These are phyloP conservation scores for Zygaena filipendulae DNA, from an alignment of 2,888 invertebrate species.

Conservation along the genomic window DNA sequence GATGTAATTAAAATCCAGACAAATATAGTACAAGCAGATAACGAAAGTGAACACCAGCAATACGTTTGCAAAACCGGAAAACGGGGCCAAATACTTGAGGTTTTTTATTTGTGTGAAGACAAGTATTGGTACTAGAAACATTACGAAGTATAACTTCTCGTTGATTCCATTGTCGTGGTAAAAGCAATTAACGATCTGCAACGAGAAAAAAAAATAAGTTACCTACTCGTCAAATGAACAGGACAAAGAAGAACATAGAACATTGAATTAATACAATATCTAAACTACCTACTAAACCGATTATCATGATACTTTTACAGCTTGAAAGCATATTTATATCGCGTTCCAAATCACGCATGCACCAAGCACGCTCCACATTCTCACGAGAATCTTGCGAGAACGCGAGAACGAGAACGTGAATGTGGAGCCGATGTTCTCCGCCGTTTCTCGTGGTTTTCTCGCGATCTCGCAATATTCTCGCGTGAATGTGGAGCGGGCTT, in stretches of 20 bases:
- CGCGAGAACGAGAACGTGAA: too few relatives aligned
- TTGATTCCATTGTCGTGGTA: constrained; percentile 24
- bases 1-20: constrained; percentile 58
- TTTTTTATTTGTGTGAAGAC: constrained; percentile 72
- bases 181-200: constrained; percentile 45
- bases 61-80: constrained; percentile 88
- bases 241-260: too few relatives aligned
- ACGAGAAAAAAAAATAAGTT: constrained; percentile 3
- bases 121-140: constrained; percentile 47
- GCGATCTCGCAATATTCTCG: too few relatives aligned
- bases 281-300: too few relatives aligned
- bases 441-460: too few relatives aligned
- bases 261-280: constrained; percentile 11
- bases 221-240: background rate
- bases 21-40: constrained; percentile 86
- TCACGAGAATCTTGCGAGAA: too few relatives aligned
- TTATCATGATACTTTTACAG: too few relatives aligned
- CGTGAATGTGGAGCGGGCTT: too few relatives aligned
- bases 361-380: too few relatives aligned
- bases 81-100: constrained; percentile 86
- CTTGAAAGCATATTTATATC: too few relatives aligned
- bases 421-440: too few relatives aligned
- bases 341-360: too few relatives aligned
- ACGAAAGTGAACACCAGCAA: constrained; percentile 81
- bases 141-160: constrained; percentile 41